Conservation (phyloP, 2,888 invertebrate species). For the Lymantria monacha region DNA sequence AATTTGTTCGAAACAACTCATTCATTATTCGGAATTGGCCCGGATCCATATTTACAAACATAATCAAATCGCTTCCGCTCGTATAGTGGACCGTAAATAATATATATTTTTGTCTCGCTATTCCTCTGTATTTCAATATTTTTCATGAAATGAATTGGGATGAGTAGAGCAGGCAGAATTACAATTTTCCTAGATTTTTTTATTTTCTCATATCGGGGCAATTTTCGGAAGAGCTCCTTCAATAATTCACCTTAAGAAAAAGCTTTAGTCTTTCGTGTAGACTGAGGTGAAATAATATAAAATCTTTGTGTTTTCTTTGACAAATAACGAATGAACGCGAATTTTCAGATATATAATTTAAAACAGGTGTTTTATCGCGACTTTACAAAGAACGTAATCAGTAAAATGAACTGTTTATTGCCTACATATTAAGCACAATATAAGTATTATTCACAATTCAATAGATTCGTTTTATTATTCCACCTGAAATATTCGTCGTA, state of each 20-base stretch:
- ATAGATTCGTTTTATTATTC: neutral
- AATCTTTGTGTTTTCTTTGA: constrained; percentile 20
- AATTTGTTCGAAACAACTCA: constrained; percentile 30
- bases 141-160: constrained; percentile 55
- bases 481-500: neutral
- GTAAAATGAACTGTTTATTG: constrained; percentile 12
- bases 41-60: constrained; percentile 21
- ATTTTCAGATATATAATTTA: constrained; percentile 15
- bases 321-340: constrained; percentile 14
- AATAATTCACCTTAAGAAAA: constrained; percentile 39
- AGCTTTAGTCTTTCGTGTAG: constrained; percentile 14
- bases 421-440: neutral
- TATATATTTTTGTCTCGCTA: constrained; percentile 46
- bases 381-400: constrained; percentile 19
- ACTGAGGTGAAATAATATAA: constrained; percentile 14
- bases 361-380: constrained; percentile 24
- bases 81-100: constrained; percentile 29
- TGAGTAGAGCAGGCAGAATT: constrained; percentile 47
- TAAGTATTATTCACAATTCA: neutral
- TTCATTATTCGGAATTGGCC: constrained; percentile 27
- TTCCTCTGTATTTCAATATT: constrained; percentile 57
- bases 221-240: constrained; percentile 38
- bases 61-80: constrained; percentile 31
- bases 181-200: constrained; percentile 43
- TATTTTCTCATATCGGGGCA: constrained; percentile 38